Evolutionary conservation across 1,140 invertebrate species (phyloP).

Genomic region (Diabrotica undecimpunctata): DNA sequence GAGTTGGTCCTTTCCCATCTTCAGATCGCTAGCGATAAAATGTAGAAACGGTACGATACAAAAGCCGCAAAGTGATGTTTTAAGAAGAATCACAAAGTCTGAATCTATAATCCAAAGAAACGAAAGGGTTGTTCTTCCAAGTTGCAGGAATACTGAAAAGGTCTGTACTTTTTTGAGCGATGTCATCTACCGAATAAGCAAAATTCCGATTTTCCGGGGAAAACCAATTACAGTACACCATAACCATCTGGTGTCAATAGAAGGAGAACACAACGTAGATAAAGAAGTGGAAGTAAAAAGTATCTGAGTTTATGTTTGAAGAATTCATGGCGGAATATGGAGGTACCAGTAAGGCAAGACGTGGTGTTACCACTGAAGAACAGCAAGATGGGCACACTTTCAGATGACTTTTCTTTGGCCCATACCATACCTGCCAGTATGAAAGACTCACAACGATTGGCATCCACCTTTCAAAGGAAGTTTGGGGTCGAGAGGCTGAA

Average conservation of each 20-base stretch:
- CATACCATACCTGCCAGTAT: neutral
- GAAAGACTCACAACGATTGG: neutral
- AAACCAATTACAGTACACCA: no score
- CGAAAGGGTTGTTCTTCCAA: neutral
- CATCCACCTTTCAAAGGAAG: no score
- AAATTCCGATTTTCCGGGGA: no score
- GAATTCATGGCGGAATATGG: no score
- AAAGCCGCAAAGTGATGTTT: neutral
- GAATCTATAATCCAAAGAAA: neutral
- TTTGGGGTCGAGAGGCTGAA: no score
- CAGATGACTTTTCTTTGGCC: neutral
- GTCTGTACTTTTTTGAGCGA: neutral
- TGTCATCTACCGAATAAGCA: neutral
- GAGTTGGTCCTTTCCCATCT: no score
- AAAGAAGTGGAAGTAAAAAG: neutral
- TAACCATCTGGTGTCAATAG: no score
- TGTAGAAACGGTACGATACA: neutral
- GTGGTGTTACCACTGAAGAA: no score
- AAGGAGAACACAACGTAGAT: neutral
- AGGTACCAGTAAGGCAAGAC: no score
- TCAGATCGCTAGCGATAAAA: neutral
- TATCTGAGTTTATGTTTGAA: neutral
- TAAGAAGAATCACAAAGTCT: neutral
- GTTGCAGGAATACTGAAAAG: no score
- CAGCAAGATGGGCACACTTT: neutral